Percentiles rank a stretch among this genome's conserved stretches.
Evolutionary conservation across 2,888 invertebrate genomes (phyloP).

Genomic region (Rambutsinella grinnellia): DNA sequence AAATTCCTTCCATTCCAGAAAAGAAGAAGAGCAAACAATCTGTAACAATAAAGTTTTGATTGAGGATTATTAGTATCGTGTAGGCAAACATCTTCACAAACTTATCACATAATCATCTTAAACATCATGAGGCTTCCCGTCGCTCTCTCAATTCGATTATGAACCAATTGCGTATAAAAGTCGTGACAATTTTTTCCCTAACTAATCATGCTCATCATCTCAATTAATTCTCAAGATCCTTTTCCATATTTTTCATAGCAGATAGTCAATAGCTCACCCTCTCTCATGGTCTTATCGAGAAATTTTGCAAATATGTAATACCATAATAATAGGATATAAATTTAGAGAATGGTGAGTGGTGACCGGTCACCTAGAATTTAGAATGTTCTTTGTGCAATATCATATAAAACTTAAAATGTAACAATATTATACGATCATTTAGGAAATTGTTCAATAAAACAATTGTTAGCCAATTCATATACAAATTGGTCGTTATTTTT

Average conservation of each 20-base stretch:
- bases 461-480: no score
- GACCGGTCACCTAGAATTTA: no score
- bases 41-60: neutral
- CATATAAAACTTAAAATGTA: no score
- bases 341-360: no score
- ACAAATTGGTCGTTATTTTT: no score
- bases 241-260: neutral
- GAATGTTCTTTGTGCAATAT: no score
- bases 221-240: neutral
- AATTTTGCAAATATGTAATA: neutral
- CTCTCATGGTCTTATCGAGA: neutral
- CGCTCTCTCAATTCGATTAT: conserved; percentile 15
- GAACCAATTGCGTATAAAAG: conserved; percentile 14
- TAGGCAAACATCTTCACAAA: neutral
- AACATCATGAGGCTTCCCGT: conserved; percentile 41
- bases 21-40: neutral
- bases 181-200: conserved; percentile 43
- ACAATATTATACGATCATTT: no score
- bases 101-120: no score
- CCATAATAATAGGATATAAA: no score
- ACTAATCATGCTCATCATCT: conserved; percentile 19
- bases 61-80: neutral
- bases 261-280: neutral
- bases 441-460: no score
- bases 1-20: neutral